These are phyloP conservation scores for Drosophila suzukii DNA, from an alignment of 1,140 invertebrate genomes.

Conservation along the genomic window DNA sequence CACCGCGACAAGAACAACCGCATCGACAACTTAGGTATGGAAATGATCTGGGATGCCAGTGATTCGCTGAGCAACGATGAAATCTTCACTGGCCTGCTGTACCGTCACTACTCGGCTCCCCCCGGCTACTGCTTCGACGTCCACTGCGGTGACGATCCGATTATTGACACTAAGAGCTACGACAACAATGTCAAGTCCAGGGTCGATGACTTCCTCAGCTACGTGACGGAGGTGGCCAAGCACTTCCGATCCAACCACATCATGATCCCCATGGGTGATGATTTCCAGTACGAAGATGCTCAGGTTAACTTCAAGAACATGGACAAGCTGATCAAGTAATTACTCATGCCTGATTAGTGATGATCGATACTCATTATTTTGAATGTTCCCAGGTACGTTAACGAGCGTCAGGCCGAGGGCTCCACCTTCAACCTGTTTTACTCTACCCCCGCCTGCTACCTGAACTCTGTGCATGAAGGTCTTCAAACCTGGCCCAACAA, in stretches of 20 bases:
- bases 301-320: slow-evolving; percentile 94
- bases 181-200: slow-evolving; percentile 89
- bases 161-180: slow-evolving; percentile 90
- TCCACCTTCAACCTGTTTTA: slow-evolving; percentile 86
- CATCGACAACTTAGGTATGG: slow-evolving; percentile 86
- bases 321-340: slow-evolving; percentile 94
- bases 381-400: slow-evolving; percentile 66
- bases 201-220: slow-evolving; percentile 87
- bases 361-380: background rate
- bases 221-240: slow-evolving; percentile 85
- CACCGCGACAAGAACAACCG: slow-evolving; percentile 92
- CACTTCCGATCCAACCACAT: slow-evolving; percentile 90
- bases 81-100: slow-evolving; percentile 90
- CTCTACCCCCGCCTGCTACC: slow-evolving; percentile 95
- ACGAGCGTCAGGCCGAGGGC: slow-evolving; percentile 86
- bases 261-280: slow-evolving; percentile 96
- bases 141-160: slow-evolving; percentile 92
- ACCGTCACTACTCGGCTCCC: slow-evolving; percentile 92
- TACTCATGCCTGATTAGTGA: rapidly evolving
- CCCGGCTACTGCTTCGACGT: slow-evolving; percentile 96
- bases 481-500: slow-evolving; percentile 89
- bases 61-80: slow-evolving; percentile 87
- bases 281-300: slow-evolving; percentile 96
- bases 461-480: slow-evolving; percentile 91
- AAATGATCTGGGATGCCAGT: slow-evolving; percentile 86